Percentiles rank a stretch among this genome's conserved stretches.
Evolutionary conservation across 92 coral and sea anemone species (phyloP).

Genomic region (Umimayanthus chanpuru): DNA sequence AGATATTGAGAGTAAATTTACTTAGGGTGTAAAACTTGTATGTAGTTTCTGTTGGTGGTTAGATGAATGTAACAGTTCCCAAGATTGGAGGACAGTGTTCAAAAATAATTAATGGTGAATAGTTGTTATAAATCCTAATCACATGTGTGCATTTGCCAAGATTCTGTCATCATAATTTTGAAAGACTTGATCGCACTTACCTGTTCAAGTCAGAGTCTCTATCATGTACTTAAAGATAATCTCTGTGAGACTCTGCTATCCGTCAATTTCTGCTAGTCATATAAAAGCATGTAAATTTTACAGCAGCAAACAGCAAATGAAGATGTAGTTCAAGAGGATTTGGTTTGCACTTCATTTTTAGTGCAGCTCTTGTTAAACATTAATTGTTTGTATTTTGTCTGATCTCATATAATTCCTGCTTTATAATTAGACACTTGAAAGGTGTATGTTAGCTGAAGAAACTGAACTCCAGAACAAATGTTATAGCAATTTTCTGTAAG

Average conservation of each 20-base stretch:
- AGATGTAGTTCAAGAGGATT: not conserved
- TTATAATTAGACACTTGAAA: not conserved
- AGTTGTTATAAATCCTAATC: not conserved
- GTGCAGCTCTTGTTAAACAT: not conserved
- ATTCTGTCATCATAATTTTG: not conserved
- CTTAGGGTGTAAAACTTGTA: not conserved
- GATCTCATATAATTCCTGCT: not conserved
- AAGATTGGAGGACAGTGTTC: not conserved
- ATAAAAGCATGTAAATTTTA: not conserved
- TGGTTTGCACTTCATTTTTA: not conserved
- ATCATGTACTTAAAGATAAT: not conserved
- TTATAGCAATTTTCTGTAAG: slow-evolving; percentile 32
- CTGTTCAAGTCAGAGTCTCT: too few species aligned
- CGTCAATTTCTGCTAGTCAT: not conserved
- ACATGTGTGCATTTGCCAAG: not conserved
- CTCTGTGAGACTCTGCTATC: not conserved
- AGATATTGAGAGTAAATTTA: too few species aligned
- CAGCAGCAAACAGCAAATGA: not conserved
- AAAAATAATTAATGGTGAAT: not conserved
- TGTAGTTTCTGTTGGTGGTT: too few species aligned
- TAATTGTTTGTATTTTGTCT: not conserved
- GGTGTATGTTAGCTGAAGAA: not conserved
- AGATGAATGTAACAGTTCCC: too few species aligned
- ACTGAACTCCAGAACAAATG: not conserved
- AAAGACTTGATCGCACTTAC: not conserved